Base-by-base conservation (phyloP, 2,888 invertebrate genomes). In the Arenicola marina region DNA sequence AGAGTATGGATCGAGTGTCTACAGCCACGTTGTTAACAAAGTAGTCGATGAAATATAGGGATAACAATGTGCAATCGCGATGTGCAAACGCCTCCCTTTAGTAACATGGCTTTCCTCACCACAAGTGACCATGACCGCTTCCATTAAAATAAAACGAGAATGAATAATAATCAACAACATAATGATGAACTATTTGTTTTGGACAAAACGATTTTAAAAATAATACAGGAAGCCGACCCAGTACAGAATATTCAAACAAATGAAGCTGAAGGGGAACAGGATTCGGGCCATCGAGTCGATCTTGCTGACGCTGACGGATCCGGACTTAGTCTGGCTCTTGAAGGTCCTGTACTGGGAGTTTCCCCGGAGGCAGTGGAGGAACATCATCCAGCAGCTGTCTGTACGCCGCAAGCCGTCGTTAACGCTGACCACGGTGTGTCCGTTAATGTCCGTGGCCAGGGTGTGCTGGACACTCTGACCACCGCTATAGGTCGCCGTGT, bases 211-310 rank as follows among this genome's bases (percentile, higher is more conserved):
- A n/a, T n/a, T n/a, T 53, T 24, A 70, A 44, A 70, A 70, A 54
- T 70, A 70, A 53, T 70, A 70, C 48, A 66, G 38, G 59, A 68
- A 70, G 4, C 70, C 70, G 2, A 67, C 69, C 71, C 71, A 71
- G 59, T 71, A 71, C 45, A 71, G 54, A 11, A 71, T 61, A 51
- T 71, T 71, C 18, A 71, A 56, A 43, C 66, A 68, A 18, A 59
- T 56, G 59, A 71, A 71, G 46, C 63, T 63, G 53, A 69, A 68
- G 18, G 71, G 71, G 59, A 71, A 71, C 28, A 71, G 33, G 32
- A 69, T 69, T 18, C 68, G 51, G n/a, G 68, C 56, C 38, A 71
- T 28, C 4, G 70, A 65, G 61, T 71, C 71, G 2, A 71, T 67
- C 34, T 62, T 68, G 53, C 68, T 68, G 26, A 71, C 70, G 51